These are phyloP conservation scores for Mythimna vitellina DNA, from an alignment of 2,888 invertebrate genomes.

Conservation along the genomic window DNA sequence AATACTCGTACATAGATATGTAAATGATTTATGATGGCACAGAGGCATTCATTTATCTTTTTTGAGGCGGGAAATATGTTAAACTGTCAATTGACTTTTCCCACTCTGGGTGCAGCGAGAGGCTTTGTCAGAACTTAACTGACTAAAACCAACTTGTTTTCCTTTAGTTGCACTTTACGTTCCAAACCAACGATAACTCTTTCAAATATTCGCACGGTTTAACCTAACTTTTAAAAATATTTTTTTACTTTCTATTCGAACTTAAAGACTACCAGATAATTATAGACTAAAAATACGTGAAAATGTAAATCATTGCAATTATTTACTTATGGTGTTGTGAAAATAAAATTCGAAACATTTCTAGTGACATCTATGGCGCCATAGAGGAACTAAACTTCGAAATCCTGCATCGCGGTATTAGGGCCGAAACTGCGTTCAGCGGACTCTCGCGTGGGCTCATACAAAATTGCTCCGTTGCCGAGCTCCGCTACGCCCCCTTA, in stretches of 20 bases:
- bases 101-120: too few species aligned
- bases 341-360: background rate
- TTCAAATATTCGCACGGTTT: background rate
- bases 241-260: background rate
- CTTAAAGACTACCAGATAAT: background rate
- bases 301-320: background rate
- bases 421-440: too few species aligned
- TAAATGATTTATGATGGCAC: constrained; percentile 1
- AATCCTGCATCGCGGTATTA: too few species aligned
- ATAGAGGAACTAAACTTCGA: too few species aligned
- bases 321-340: background rate
- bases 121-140: too few species aligned
- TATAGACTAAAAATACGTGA: background rate
- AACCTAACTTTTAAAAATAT: background rate
- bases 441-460: too few species aligned
- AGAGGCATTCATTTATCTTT: background rate
- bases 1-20: background rate
- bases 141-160: background rate
- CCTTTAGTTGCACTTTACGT: background rate
- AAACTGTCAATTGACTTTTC: too few species aligned
- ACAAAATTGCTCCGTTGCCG: too few species aligned
- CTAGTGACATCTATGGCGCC: too few species aligned
- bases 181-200: background rate
- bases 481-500: too few species aligned
- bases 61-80: too few species aligned